These are phyloP conservation scores for Amblyornis subalaris DNA, from an alignment of 2,113 vertebrate genomes.

Conservation along the genomic window DNA sequence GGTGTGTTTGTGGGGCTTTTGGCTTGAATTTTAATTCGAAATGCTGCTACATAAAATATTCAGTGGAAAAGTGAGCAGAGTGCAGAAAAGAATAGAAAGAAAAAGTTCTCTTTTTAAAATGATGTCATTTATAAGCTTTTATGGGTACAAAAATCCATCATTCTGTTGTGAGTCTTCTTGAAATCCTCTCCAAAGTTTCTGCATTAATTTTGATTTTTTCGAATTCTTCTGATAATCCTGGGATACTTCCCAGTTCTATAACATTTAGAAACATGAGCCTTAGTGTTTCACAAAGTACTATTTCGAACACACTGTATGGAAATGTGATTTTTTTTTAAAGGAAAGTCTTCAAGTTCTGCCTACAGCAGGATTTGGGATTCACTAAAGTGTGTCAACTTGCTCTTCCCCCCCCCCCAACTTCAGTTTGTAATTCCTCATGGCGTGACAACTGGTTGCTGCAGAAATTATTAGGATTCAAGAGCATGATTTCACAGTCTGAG, in stretches of 20 bases:
- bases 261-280: not conserved
- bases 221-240: not conserved
- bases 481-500: constrained; percentile 27
- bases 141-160: constrained; percentile 7
- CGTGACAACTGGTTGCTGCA: not conserved
- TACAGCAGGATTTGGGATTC: not conserved
- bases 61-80: constrained; percentile 12
- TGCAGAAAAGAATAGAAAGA: not conserved
- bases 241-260: not conserved
- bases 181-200: not conserved
- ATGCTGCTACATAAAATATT: constrained; percentile 17
- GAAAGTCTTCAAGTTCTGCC: not conserved
- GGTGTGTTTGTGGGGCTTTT: not conserved
- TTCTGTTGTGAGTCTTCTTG: not conserved
- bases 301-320: not conserved
- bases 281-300: not conserved
- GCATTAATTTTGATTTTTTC: not conserved
- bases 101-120: constrained; percentile 20
- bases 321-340: not conserved
- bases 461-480: constrained; percentile 7
- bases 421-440: not conserved
- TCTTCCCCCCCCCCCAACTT: not conserved
- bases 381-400: not conserved
- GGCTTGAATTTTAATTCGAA: constrained; percentile 39
- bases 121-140: constrained; percentile 36